Conservation (phyloP, 2,113 vertebrate genomes). For the Acinonyx jubatus region DNA sequence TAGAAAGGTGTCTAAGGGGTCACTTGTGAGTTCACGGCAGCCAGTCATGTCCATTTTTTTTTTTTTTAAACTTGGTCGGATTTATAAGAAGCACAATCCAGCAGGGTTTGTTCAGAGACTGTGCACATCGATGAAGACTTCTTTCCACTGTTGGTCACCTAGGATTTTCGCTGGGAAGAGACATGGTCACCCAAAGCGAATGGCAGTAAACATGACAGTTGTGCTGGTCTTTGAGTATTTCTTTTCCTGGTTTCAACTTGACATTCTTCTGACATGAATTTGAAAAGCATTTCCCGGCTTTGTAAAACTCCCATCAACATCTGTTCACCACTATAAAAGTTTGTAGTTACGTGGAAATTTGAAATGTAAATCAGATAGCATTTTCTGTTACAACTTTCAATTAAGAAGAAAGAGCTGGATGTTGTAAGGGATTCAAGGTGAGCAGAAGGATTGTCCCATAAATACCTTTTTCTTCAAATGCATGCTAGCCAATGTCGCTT, state of each 20-base stretch:
- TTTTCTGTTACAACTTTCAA: constrained; percentile 80
- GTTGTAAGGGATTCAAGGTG: constrained; percentile 57
- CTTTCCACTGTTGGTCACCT: not conserved
- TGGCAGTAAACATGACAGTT: not conserved
- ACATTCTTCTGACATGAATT: constrained; percentile 68
- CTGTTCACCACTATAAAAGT: constrained; percentile 79
- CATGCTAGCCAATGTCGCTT: constrained; percentile 67
- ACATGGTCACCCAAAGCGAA: not conserved
- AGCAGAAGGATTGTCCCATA: constrained; percentile 51
- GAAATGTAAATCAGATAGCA: constrained; percentile 84
- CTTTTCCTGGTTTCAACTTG: constrained; percentile 74
- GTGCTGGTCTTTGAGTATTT: constrained; percentile 29
- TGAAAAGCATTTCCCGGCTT: constrained; percentile 72
- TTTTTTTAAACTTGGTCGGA: not conserved
- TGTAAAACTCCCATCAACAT: constrained; percentile 80
- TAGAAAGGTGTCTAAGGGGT: not conserved
- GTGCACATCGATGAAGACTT: not conserved
- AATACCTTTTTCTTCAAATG: constrained; percentile 64
- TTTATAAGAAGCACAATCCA: not conserved
- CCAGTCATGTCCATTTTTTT: not conserved
- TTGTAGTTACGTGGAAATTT: constrained; percentile 81
- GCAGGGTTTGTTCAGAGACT: not conserved
- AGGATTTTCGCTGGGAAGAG: not conserved
- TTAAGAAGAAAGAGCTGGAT: constrained; percentile 76
- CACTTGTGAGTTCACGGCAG: not conserved